Percentiles rank a stretch among this genome's conserved stretches.
Evolutionary conservation across 37 sponge, comb jelly and placozoan genomes (phyloP).

Genomic region (Corticium candelabrum): DNA sequence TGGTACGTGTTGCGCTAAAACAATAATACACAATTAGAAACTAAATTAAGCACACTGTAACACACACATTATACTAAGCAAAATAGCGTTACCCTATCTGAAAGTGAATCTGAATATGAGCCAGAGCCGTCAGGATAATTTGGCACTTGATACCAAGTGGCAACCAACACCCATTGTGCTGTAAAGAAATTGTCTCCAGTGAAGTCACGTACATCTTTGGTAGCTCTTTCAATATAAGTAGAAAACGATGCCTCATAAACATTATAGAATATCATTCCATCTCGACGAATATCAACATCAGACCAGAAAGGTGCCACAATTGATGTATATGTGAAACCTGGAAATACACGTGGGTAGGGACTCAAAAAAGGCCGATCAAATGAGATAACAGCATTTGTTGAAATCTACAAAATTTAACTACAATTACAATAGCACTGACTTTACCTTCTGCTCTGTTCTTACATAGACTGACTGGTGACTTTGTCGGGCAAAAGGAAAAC

Average conservation of each 20-base stretch:
- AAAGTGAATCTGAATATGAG: no score
- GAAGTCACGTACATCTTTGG: not conserved
- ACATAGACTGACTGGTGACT: not conserved
- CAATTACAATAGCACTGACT: not conserved
- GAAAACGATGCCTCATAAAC: conserved; percentile 8
- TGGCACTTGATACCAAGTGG: conserved; percentile 15
- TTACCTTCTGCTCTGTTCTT: not conserved
- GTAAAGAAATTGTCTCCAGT: conserved; percentile 1
- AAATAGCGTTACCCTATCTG: no score
- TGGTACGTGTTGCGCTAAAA: conserved; percentile 47
- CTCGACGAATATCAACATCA: conserved; percentile 30
- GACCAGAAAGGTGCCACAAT: conserved; percentile 65
- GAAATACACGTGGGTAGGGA: not conserved
- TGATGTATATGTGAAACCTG: not conserved
- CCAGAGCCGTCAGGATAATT: not conserved
- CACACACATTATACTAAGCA: no score
- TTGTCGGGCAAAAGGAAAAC: not conserved
- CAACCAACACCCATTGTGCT: conserved; percentile 5
- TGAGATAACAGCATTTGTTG: not conserved
- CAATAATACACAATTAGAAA: not conserved
- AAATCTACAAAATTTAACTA: not conserved
- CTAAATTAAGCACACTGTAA: no score
- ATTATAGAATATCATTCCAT: conserved; percentile 32
- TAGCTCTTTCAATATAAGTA: not conserved
- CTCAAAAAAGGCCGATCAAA: not conserved